These are phyloP conservation scores for Pseudomyrmex sp. DNA, from an alignment of 1,140 invertebrate species.

Conservation along the genomic window DNA sequence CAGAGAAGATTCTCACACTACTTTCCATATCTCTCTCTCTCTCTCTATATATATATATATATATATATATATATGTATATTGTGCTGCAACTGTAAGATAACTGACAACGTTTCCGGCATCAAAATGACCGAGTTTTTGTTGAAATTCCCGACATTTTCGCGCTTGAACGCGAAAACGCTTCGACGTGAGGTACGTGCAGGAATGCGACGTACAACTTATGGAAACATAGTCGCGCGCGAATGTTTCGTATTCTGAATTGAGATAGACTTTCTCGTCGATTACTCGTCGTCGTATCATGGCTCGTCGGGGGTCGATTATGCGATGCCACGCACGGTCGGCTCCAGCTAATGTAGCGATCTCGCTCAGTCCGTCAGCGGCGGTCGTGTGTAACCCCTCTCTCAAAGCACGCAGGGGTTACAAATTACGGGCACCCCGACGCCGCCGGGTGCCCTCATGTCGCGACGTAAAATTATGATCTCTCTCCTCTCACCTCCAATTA, in stretches of 20 bases:
- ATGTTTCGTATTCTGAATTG: conserved; percentile 51
- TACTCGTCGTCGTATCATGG: conserved; percentile 31
- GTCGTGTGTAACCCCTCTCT: conserved; percentile 42
- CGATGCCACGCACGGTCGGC: conserved; percentile 60
- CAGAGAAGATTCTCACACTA: background rate
- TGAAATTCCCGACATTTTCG: background rate
- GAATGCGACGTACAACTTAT: conserved; percentile 20
- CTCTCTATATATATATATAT: too few species aligned
- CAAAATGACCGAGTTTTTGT: background rate
- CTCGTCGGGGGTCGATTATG: conserved; percentile 54
- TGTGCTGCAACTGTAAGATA: background rate
- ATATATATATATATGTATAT: too few species aligned
- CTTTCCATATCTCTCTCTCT: background rate
- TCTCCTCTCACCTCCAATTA: conserved; percentile 71
- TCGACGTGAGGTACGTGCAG: background rate
- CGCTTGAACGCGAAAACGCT: background rate
- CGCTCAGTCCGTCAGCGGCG: conserved; percentile 33
- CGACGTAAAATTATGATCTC: conserved; percentile 73
- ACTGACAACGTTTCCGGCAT: background rate
- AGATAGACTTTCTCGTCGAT: conserved; percentile 23
- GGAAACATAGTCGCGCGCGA: conserved; percentile 34
- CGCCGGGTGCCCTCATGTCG: conserved; percentile 66
- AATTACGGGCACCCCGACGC: conserved; percentile 65
- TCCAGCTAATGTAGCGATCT: conserved; percentile 61
- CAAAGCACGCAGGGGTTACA: conserved; percentile 65